phyloP scores from a whole-genome alignment of 1,140 invertebrate species.

The Sminthurides bifidus region DNA sequence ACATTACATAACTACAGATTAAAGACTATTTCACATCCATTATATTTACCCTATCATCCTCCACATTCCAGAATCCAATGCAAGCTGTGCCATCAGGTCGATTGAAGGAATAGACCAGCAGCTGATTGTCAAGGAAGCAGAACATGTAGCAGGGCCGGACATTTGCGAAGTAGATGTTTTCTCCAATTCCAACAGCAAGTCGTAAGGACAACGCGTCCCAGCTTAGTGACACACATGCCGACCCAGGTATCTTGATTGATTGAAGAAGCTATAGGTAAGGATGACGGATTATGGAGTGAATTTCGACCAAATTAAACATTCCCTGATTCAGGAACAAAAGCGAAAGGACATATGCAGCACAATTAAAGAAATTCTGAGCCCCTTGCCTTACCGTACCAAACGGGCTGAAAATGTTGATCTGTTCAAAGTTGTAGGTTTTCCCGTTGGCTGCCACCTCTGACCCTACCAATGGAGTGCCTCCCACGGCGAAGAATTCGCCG shows the following conservation, averaged over 20 bases:
- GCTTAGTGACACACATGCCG: conserved; percentile 63
- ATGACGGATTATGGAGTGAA: neutral
- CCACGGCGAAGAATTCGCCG: conserved; percentile 27
- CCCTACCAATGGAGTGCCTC: conserved; percentile 16
- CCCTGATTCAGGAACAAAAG: conserved; percentile 2
- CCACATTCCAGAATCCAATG: conserved; percentile 26
- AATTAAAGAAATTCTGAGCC: neutral
- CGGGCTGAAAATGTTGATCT: conserved; percentile 27
- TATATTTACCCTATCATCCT: too few species aligned
- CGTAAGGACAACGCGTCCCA: conserved; percentile 88
- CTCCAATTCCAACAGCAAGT: conserved; percentile 85
- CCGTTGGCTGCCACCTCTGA: neutral
- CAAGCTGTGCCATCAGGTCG: conserved; percentile 17
- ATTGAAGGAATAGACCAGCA: conserved; percentile 18
- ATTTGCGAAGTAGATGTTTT: conserved; percentile 95
- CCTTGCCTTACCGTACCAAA: conserved; percentile 13
- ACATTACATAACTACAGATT: too few species aligned
- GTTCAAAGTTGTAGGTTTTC: conserved; percentile 11
- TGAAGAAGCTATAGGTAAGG: conserved; percentile 52
- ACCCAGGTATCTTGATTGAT: conserved; percentile 72
- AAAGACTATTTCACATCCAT: too few species aligned
- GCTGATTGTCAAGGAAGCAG: conserved; percentile 28
- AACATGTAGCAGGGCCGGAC: conserved; percentile 78
- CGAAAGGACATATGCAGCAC: neutral
- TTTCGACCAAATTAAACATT: neutral